These are phyloP conservation scores for Entelurus aequoreus DNA, from an alignment of 2,113 vertebrate species.

Conservation along the genomic window DNA sequence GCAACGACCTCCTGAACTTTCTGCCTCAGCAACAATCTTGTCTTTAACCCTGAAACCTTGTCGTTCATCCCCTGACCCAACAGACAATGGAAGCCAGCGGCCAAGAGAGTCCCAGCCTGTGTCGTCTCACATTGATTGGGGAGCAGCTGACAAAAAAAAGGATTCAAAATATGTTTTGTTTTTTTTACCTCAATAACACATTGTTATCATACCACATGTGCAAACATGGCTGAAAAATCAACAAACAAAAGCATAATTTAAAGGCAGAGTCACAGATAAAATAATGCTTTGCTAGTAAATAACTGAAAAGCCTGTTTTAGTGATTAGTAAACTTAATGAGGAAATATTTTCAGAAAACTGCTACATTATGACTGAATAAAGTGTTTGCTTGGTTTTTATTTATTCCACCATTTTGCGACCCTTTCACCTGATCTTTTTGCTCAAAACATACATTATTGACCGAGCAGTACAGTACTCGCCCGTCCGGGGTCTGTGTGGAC, in stretches of 20 bases:
- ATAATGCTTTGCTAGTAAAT: slow-evolving; percentile 3
- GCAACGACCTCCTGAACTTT: background rate
- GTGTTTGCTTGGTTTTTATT: background rate
- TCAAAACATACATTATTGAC: background rate
- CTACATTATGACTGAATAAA: background rate
- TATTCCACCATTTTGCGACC: background rate
- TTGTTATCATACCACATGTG: background rate
- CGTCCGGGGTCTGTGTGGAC: background rate
- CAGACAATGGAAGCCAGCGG: background rate
- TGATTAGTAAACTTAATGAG: background rate
- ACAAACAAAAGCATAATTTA: background rate
- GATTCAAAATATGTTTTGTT: background rate
- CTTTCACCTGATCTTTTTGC: background rate
- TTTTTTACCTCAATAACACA: background rate
- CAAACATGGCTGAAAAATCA: background rate
- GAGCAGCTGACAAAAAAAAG: background rate
- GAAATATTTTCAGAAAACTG: background rate
- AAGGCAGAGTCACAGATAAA: background rate
- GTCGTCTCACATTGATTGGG: background rate
- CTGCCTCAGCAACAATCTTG: background rate
- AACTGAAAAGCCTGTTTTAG: background rate
- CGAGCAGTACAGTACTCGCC: background rate
- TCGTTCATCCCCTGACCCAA: background rate
- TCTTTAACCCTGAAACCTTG: slow-evolving; percentile 7
- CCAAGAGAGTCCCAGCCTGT: background rate